These are phyloP conservation scores for Cantharis rustica DNA, from an alignment of 2,888 invertebrate species.

Conservation along the genomic window DNA sequence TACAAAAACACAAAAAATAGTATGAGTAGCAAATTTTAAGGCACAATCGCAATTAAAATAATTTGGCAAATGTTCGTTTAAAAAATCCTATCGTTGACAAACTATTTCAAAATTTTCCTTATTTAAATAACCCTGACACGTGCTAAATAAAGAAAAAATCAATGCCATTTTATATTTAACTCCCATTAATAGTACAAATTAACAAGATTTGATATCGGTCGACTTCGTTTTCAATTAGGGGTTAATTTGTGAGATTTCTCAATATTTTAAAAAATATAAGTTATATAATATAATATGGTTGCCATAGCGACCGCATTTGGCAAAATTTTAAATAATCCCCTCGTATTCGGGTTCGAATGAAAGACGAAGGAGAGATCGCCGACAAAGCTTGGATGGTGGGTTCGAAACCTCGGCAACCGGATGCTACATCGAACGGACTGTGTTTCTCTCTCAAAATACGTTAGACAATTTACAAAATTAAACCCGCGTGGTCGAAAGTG, in stretches of 20 bases:
- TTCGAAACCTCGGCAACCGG: slow-evolving; percentile 35
- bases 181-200: background rate
- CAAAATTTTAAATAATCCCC: background rate
- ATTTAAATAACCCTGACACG: background rate
- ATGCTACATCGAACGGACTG: slow-evolving; percentile 34
- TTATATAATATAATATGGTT: too few relatives aligned
- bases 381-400: slow-evolving; percentile 20
- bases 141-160: slow-evolving; percentile 11
- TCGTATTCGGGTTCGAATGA: slow-evolving; percentile 8
- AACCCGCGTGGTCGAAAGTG: slow-evolving; percentile 12
- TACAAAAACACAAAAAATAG: background rate
- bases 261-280: too few relatives aligned
- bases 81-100: slow-evolving; percentile 11
- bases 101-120: slow-evolving; percentile 3
- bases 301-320: too few relatives aligned
- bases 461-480: slow-evolving; percentile 32
- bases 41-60: background rate
- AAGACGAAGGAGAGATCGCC: slow-evolving; percentile 1
- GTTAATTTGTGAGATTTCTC: background rate
- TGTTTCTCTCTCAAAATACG: slow-evolving; percentile 23
- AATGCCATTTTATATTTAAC: slow-evolving; percentile 16
- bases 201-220: background rate
- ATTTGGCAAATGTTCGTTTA: slow-evolving; percentile 8
- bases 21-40: too few relatives aligned
- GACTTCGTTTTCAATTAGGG: background rate